phyloP scores from a whole-genome alignment of 1,140 invertebrate genomes.

The Diploscapter pachys region DNA sequence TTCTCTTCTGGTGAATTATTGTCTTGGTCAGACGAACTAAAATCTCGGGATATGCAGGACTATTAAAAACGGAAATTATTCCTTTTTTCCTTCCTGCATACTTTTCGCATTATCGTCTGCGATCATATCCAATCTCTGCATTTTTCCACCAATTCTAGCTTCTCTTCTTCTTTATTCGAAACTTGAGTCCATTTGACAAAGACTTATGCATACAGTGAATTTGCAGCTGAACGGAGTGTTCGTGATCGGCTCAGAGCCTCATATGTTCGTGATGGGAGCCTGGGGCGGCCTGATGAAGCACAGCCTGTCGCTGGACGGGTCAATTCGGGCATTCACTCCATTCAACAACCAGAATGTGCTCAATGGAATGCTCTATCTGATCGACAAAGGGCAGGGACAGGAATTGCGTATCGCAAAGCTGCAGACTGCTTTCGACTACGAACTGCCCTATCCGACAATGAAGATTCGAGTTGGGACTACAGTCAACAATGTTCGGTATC shows the following conservation, averaged over 20 bases:
- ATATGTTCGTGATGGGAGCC: constrained; percentile 27
- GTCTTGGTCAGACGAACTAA: no score
- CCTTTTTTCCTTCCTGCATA: no score
- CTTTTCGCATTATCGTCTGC: no score
- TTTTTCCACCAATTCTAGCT: no score
- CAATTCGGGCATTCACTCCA: constrained; percentile 77
- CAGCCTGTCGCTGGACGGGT: constrained; percentile 80
- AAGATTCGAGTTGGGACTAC: constrained; percentile 91
- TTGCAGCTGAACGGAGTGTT: constrained; percentile 53
- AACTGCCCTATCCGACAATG: constrained; percentile 88
- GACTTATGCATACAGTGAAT: not conserved
- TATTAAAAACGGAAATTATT: no score
- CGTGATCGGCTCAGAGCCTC: constrained; percentile 47
- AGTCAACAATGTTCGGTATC: constrained; percentile 87
- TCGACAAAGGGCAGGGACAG: constrained; percentile 65
- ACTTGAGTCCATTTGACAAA: no score
- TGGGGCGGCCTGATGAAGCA: constrained; percentile 84
- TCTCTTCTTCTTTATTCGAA: no score
- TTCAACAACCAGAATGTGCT: constrained; percentile 96
- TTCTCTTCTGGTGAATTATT: no score
- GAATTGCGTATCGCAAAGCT: constrained; percentile 46
- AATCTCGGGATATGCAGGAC: no score
- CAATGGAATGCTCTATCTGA: constrained; percentile 91
- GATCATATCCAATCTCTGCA: no score
- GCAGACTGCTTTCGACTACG: constrained; percentile 70